Conservation (phyloP, 2,888 invertebrate species). For the Cecidostiba fungosa region DNA sequence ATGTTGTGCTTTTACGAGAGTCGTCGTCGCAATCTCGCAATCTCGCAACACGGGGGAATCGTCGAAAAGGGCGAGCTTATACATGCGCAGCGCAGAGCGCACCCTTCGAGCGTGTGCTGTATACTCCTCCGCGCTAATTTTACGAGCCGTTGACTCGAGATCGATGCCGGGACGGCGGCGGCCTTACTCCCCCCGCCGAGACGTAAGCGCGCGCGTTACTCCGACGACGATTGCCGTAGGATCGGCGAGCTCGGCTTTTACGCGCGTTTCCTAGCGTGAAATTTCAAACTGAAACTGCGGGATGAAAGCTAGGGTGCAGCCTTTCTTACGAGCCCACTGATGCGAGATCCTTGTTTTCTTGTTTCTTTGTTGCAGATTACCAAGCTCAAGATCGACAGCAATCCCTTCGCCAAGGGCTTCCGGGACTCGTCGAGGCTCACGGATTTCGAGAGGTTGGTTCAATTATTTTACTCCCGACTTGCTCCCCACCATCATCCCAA, state of each 20-base stretch:
- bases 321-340: conserved; percentile 35
- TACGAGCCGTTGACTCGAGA: conserved; percentile 79
- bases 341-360: conserved; percentile 25
- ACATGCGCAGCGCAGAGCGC: too few relatives aligned
- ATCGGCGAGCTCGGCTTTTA: conserved; percentile 15
- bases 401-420: conserved; percentile 93
- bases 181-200: background rate
- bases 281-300: conserved; percentile 27
- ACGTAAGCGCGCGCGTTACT: too few relatives aligned
- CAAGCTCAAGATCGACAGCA: conserved; percentile 92
- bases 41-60: background rate
- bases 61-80: background rate
- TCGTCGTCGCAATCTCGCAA: background rate
- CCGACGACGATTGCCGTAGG: background rate
- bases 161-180: conserved; percentile 71
- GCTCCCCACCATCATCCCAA: background rate
- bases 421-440: conserved; percentile 90
- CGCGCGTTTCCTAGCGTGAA: conserved; percentile 46
- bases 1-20: conserved; percentile 25
- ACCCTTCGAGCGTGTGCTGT: background rate
- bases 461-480: conserved; percentile 45
- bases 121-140: conserved; percentile 72
- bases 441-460: conserved; percentile 87
- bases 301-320: background rate
- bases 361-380: conserved; percentile 84